A percentile compares a stretch with the other conserved stretches of the same genome.
These are phyloP conservation scores for Eciton burchellii DNA, from an alignment of 1,140 invertebrate genomes.

Conservation along the genomic window DNA sequence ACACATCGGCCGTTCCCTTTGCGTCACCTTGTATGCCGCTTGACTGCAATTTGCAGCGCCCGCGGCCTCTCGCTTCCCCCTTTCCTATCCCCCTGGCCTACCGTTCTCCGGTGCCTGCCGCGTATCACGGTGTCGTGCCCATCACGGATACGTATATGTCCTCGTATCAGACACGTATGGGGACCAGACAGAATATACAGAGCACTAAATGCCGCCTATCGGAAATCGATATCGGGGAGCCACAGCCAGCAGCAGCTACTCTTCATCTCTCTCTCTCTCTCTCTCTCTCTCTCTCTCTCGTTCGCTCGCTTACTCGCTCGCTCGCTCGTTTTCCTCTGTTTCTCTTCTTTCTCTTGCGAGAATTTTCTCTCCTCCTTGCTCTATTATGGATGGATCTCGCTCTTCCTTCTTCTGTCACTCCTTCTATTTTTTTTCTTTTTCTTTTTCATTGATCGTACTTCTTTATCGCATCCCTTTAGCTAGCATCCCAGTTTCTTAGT, in stretches of 20 bases:
- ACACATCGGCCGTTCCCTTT: constrained; percentile 63
- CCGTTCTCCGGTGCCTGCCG: constrained; percentile 40
- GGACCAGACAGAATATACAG: constrained; percentile 83
- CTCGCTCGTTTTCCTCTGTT: constrained; percentile 9
- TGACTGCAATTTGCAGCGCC: constrained; percentile 74
- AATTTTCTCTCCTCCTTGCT: constrained; percentile 9
- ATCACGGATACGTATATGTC: constrained; percentile 73
- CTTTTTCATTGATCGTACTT: constrained; percentile 61
- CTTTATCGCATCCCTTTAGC: constrained; percentile 29
- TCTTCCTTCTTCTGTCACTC: background rate
- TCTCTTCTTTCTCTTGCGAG: constrained; percentile 6
- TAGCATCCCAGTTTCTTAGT: constrained; percentile 14
- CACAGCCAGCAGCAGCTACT: constrained; percentile 82
- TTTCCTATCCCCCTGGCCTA: constrained; percentile 12
- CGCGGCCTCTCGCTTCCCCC: constrained; percentile 24
- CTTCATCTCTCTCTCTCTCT: constrained; percentile 71
- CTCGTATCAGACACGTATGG: constrained; percentile 80
- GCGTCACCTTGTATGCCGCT: constrained; percentile 70
- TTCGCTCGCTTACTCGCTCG: too few relatives aligned
- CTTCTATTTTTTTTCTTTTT: constrained; percentile 19
- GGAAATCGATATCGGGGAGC: constrained; percentile 84
- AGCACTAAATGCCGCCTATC: constrained; percentile 83
- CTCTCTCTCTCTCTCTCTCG: background rate
- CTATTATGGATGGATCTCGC: background rate
- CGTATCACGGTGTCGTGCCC: constrained; percentile 66